phyloP scores from a whole-genome alignment of 2,113 vertebrate species.

The Ariopsis seemanni region DNA sequence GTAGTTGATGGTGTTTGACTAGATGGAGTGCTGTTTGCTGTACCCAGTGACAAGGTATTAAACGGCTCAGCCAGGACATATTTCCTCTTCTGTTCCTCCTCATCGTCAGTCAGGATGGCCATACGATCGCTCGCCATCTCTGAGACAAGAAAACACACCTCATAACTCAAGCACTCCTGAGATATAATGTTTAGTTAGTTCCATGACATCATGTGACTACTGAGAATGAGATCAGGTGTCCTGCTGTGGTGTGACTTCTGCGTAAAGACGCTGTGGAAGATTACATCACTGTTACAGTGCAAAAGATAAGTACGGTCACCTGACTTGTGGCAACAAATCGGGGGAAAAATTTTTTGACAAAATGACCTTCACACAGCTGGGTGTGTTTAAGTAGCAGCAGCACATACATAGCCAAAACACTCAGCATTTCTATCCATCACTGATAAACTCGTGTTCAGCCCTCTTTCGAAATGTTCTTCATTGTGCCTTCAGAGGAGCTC shows the following conservation, averaged over 20 bases:
- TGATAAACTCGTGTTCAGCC: background rate
- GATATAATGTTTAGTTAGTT: background rate
- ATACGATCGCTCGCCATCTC: conserved; percentile 65
- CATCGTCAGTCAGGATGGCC: conserved; percentile 92
- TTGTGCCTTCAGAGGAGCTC: background rate
- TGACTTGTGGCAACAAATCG: background rate
- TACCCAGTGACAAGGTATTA: conserved; percentile 75
- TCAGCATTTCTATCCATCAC: background rate
- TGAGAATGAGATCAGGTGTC: background rate
- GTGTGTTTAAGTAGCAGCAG: background rate
- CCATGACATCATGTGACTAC: background rate
- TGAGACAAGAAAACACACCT: background rate
- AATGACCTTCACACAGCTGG: background rate
- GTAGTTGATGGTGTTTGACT: conserved; percentile 13
- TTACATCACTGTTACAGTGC: background rate
- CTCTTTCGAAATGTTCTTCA: background rate
- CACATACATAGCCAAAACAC: background rate
- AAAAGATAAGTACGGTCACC: background rate
- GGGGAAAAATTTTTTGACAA: too few relatives aligned
- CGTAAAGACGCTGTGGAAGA: background rate
- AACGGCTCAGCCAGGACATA: conserved; percentile 89
- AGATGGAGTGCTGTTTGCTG: conserved; percentile 49
- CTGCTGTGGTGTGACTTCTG: background rate
- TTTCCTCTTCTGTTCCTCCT: conserved; percentile 93
- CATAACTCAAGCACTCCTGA: background rate